Evolutionary conservation across 2,113 vertebrate genomes (phyloP), one percentile per base, ranked within the genome.

Genomic region (Centropristis striata): DNA sequence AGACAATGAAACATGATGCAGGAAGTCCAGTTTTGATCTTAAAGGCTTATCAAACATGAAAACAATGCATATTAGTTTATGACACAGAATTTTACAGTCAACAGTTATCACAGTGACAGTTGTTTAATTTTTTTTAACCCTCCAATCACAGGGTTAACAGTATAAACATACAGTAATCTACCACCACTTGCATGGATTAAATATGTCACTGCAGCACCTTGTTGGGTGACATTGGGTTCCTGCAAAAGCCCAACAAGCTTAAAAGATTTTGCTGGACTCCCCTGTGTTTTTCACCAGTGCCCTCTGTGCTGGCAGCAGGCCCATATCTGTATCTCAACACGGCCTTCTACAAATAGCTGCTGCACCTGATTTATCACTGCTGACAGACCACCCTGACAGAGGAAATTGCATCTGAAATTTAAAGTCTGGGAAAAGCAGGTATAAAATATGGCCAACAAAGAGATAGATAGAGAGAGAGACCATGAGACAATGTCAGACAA

Each of bases 291-390:
- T 49, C 44, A 15, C 2, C n/a, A 2, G 16, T 39, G 70, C 9
- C 21, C n/a, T 28, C n/a, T 18, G 5, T 8, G 15, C 36, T 50
- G 21, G 11, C 49, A 46, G 0, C 39, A 27, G 32, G 47, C 14
- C 55, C 32, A 14, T 12, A n/a, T 12, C 16, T 47, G 58, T 46
- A 44, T 51, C 15, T 42, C 18, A 21, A 21, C 7, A 0, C 41
- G 1, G 23, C 28, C 25, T 13, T 46, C 27, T 65, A 58, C 27
- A 69, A 39, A 49, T 20, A 64, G 50, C 51, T 46, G 58, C 47
- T 61, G 23, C 36, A 9, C 1, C 70, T 59, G 71, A 71, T 75
- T 42, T 80, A 80, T 71, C 28, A 5, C 44, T n/a, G 70, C 64
- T 57, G 50, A 57, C 42, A 63, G 41, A 27, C n/a, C 7, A 4